Percentiles rank a stretch among this genome's conserved stretches.
Evolutionary conservation across 92 coral and sea anemone genomes (phyloP).

Genomic region (Umimayanthus chanpuru): DNA sequence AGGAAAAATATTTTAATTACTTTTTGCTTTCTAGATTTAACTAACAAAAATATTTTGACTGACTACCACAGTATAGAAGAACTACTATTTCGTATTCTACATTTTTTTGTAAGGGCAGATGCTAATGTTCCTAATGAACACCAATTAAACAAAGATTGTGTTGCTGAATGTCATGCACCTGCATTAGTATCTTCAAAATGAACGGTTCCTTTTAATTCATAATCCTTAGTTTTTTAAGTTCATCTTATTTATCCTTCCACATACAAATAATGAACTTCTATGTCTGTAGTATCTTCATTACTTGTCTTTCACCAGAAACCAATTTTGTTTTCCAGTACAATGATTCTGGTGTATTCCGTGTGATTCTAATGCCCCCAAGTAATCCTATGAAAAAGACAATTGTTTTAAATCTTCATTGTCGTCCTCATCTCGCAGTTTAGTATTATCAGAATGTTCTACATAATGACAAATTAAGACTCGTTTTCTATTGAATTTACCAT

Average conservation of each 20-base stretch:
- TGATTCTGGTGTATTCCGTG: not conserved
- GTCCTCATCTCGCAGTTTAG: not conserved
- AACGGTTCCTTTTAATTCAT: not conserved
- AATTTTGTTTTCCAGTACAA: not conserved
- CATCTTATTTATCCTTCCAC: not conserved
- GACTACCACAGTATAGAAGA: too few relatives aligned
- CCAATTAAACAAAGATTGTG: too few relatives aligned
- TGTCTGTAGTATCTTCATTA: not conserved
- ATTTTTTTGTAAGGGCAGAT: too few relatives aligned
- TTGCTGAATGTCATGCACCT: not conserved
- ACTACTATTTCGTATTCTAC: too few relatives aligned
- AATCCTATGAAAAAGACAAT: not conserved
- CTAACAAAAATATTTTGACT: too few relatives aligned
- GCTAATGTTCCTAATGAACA: too few relatives aligned
- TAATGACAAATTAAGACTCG: not conserved
- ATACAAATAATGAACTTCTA: not conserved
- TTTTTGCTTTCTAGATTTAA: too few relatives aligned
- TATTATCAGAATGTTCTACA: too few relatives aligned
- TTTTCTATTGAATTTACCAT: not conserved
- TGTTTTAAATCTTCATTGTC: too few relatives aligned
- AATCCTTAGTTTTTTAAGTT: too few relatives aligned
- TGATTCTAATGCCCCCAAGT: not conserved
- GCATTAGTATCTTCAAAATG: not conserved
- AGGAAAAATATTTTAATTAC: too few relatives aligned
- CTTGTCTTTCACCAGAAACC: too few relatives aligned